Evolutionary conservation across 2,888 invertebrate species (phyloP).

Genomic region (Platycnemis pennipes): DNA sequence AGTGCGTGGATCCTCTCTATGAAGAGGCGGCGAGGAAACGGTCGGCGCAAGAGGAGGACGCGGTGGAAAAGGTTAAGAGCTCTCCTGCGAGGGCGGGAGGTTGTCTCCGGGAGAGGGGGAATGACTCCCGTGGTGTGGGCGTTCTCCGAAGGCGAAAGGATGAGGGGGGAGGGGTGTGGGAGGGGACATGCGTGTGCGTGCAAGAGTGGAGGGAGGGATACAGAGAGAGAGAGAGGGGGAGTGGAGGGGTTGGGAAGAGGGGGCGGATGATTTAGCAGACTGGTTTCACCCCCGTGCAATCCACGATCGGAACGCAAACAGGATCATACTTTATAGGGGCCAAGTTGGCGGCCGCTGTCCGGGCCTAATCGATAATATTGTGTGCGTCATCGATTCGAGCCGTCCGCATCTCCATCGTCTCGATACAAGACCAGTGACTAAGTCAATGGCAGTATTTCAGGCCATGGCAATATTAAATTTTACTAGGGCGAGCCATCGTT

Average conservation of each 20-base stretch:
- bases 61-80: not conserved
- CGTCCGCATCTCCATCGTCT: no score
- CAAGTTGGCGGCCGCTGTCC: not conserved
- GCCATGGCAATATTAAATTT: no score
- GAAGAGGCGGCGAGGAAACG: conserved; percentile 44
- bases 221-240: not conserved
- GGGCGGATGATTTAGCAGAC: not conserved
- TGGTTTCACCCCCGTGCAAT: not conserved
- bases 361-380: no score
- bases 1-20: conserved; percentile 30
- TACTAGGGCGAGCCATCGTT: no score
- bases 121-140: not conserved
- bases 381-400: no score
- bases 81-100: not conserved
- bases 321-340: not conserved
- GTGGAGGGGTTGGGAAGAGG: not conserved
- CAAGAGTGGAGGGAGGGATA: no score
- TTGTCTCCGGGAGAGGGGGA: not conserved
- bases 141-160: conserved; percentile 33
- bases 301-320: not conserved
- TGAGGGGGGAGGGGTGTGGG: not conserved
- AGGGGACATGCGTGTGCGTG: not conserved
- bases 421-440: no score
- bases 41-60: conserved; percentile 17
- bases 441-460: no score